These are phyloP conservation scores for Sebastes hubbsi DNA, from an alignment of 2,797 vertebrate genomes.

Conservation along the genomic window DNA sequence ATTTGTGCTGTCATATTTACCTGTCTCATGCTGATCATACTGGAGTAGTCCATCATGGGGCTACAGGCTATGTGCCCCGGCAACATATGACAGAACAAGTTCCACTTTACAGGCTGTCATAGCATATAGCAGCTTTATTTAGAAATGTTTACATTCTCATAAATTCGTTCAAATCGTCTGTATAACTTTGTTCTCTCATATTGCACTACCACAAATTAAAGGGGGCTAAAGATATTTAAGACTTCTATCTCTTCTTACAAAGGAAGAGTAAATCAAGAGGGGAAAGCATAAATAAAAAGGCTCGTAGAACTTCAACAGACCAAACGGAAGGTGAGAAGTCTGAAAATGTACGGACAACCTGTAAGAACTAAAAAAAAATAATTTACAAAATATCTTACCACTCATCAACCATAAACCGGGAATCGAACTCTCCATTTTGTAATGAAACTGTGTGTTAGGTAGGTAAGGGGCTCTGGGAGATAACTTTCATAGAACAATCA, in stretches of 20 bases:
- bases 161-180: constrained; percentile 73
- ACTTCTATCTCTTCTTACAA: constrained; percentile 41
- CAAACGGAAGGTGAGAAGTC: neutral
- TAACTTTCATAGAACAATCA: neutral
- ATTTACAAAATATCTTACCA: constrained; percentile 30
- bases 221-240: constrained; percentile 46
- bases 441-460: neutral
- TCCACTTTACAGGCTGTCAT: constrained; percentile 43
- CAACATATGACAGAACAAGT: constrained; percentile 36
- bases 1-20: constrained; percentile 9
- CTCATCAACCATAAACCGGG: constrained; percentile 12
- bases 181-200: constrained; percentile 66
- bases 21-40: neutral
- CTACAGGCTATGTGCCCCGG: neutral
- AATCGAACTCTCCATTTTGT: constrained; percentile 21
- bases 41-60: neutral
- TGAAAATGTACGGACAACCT: constrained; percentile 15
- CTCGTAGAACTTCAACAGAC: neutral
- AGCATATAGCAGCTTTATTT: constrained; percentile 85
- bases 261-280: constrained; percentile 23
- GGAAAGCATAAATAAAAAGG: constrained; percentile 35
- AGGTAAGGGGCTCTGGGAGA: constrained; percentile 1
- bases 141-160: constrained; percentile 85
- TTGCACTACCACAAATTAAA: constrained; percentile 78
- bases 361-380: constrained; percentile 14